Evolutionary conservation across 2,888 invertebrate genomes (phyloP).

Genomic region (Salticus scenicus): DNA sequence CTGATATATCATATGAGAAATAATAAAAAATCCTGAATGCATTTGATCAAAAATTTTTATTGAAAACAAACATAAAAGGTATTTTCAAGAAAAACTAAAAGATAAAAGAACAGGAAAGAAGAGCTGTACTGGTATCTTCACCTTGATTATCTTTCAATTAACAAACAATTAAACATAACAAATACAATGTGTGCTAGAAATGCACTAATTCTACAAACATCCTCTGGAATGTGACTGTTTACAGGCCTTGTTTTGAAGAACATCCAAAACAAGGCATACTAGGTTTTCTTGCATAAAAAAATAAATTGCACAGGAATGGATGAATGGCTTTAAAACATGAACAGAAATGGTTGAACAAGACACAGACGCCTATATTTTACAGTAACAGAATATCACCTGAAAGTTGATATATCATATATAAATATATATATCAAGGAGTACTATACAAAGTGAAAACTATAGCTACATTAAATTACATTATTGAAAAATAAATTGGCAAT

Average conservation of each 20-base stretch:
- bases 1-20: too few species aligned
- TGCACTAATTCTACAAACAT: slow-evolving; percentile 16
- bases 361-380: background rate
- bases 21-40: too few species aligned
- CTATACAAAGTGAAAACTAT: background rate
- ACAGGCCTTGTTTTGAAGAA: slow-evolving; percentile 33
- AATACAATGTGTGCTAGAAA: background rate
- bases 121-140: background rate
- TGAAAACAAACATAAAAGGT: slow-evolving; percentile 14
- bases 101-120: background rate
- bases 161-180: background rate
- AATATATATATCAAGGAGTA: background rate
- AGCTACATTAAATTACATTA: background rate
- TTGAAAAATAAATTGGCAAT: background rate
- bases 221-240: slow-evolving; percentile 29
- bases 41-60: slow-evolving; percentile 7
- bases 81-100: background rate
- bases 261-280: slow-evolving; percentile 43
- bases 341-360: slow-evolving; percentile 3
- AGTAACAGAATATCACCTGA: slow-evolving; percentile 1
- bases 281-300: slow-evolving; percentile 46
- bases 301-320: slow-evolving; percentile 66
- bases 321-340: slow-evolving; percentile 13
- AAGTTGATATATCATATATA: too few species aligned
- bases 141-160: slow-evolving; percentile 13